phyloP scores from a whole-genome alignment of 2,888 invertebrate species.

The Aplocera efformata region DNA sequence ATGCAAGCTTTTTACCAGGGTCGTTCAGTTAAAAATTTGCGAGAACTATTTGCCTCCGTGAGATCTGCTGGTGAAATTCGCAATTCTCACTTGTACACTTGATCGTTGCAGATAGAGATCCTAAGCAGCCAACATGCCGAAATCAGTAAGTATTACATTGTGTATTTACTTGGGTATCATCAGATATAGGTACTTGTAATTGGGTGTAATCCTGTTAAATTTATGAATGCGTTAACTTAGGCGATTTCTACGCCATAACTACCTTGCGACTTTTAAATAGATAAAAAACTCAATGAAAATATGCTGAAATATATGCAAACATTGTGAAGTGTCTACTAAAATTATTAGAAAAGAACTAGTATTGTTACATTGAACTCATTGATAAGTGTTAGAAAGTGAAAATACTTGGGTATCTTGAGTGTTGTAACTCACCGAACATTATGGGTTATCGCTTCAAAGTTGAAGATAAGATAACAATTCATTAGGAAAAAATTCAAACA shows the following conservation, averaged over 20 bases:
- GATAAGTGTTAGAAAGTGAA: constrained; percentile 29
- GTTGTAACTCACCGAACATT: constrained; percentile 36
- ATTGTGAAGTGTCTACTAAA: too few species aligned
- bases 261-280: too few species aligned
- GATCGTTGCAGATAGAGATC: constrained; percentile 72
- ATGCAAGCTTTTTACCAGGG: constrained; percentile 24
- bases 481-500: constrained; percentile 12
- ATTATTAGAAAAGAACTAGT: too few species aligned
- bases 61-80: constrained; percentile 44
- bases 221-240: too few species aligned
- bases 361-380: background rate
- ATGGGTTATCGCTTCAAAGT: constrained; percentile 38
- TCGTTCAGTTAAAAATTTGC: constrained; percentile 44
- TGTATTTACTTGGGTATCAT: background rate
- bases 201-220: too few species aligned
- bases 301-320: too few species aligned
- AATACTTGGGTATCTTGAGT: constrained; percentile 36
- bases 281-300: too few species aligned
- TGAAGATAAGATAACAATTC: constrained; percentile 20
- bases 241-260: too few species aligned
- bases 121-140: constrained; percentile 81
- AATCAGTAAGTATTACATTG: constrained; percentile 78
- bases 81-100: constrained; percentile 47
- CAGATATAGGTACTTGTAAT: too few species aligned
- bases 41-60: constrained; percentile 50